These are phyloP conservation scores for Apus apus DNA, from an alignment of 2,113 vertebrate genomes.

Conservation along the genomic window DNA sequence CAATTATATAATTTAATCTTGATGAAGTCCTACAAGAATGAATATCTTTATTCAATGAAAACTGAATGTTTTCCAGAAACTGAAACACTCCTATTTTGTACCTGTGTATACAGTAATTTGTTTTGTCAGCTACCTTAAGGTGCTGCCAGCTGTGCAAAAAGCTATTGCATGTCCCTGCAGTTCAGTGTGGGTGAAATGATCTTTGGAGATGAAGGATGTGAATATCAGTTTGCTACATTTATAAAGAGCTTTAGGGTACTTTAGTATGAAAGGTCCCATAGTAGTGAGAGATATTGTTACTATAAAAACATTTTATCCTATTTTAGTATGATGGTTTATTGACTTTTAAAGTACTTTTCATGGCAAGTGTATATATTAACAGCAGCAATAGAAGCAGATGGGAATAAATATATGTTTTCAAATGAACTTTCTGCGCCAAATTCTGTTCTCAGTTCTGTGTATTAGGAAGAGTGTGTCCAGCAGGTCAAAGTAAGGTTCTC, in stretches of 20 bases:
- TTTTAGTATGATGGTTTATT: conserved; percentile 54
- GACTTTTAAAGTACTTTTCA: conserved; percentile 53
- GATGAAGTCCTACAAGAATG: background rate
- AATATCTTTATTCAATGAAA: background rate
- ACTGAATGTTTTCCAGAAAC: background rate
- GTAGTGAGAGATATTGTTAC: conserved; percentile 61
- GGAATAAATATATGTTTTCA: background rate
- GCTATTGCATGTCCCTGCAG: background rate
- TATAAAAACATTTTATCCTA: conserved; percentile 63
- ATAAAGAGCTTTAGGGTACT: conserved; percentile 61
- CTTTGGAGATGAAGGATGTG: conserved; percentile 51
- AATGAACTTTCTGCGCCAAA: conserved; percentile 1
- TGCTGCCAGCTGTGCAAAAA: conserved; percentile 62
- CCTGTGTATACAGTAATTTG: conserved; percentile 36
- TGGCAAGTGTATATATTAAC: conserved; percentile 35
- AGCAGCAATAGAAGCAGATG: background rate
- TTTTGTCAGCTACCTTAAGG: conserved; percentile 55
- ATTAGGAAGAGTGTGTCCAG: no score
- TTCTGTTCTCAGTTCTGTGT: background rate
- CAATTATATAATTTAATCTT: background rate
- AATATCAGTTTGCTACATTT: conserved; percentile 61
- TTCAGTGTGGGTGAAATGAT: conserved; percentile 55
- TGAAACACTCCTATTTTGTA: background rate
- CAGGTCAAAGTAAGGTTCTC: no score
- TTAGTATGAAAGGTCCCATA: conserved; percentile 48